Conservation (phyloP, 2,797 vertebrate species). For the Cryptoblepharus egeriae region DNA sequence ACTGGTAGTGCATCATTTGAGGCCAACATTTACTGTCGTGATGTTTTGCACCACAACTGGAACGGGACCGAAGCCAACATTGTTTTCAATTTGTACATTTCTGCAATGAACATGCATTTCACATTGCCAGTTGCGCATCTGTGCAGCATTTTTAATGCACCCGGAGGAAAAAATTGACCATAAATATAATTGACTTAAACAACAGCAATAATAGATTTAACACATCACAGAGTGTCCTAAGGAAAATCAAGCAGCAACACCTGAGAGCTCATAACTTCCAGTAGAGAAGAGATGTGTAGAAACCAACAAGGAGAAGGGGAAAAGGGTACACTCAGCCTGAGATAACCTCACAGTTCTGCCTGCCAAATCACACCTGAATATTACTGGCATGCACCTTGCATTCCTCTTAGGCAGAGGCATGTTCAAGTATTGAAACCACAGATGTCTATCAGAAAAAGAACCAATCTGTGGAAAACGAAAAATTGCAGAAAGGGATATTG, state of each 20-base stretch:
- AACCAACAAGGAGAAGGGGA: neutral
- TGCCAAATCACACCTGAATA: neutral
- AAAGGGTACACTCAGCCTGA: constrained; percentile 6
- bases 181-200: no score
- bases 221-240: neutral
- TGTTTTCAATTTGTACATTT: neutral
- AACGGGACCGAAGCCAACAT: neutral
- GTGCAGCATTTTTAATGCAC: neutral
- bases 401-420: neutral
- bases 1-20: neutral
- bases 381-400: neutral
- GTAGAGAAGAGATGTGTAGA: constrained; percentile 33
- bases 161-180: neutral
- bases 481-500: neutral
- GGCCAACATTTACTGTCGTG: neutral
- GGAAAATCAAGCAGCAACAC: neutral
- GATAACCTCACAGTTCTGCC: constrained; percentile 1
- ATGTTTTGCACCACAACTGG: neutral
- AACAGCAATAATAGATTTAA: neutral
- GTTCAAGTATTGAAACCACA: neutral
- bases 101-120: neutral
- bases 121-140: neutral
- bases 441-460: neutral
- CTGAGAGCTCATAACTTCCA: neutral
- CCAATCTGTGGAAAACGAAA: no score